phyloP scores from a whole-genome alignment of 2,888 invertebrate genomes.

The Psococerastis gibbosa region DNA sequence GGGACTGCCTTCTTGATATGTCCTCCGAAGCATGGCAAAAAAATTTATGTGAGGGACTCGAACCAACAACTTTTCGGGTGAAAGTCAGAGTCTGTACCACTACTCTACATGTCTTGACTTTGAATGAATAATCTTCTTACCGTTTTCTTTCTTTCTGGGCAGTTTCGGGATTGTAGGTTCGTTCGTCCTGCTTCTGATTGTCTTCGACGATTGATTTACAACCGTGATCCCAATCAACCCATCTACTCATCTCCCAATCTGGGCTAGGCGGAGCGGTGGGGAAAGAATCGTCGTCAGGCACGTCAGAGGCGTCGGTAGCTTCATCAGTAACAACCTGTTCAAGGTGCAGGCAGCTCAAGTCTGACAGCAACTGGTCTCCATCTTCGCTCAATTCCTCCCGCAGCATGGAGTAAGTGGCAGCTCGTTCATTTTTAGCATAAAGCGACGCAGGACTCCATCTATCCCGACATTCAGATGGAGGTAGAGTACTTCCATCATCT shows the following conservation, averaged over 20 bases:
- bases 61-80: no score
- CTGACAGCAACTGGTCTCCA: conserved; percentile 40
- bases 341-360: conserved; percentile 36
- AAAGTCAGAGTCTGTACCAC: no score
- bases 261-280: not conserved
- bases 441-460: conserved; percentile 26
- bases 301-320: conserved; percentile 13
- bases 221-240: not conserved
- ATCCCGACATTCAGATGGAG: conserved; percentile 17
- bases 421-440: conserved; percentile 23
- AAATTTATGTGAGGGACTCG: no score
- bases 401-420: conserved; percentile 17
- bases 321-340: conserved; percentile 26
- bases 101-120: no score
- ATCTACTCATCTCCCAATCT: no score
- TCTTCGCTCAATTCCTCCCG: conserved; percentile 36
- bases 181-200: conserved; percentile 1
- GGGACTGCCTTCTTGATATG: no score
- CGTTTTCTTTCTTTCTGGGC: conserved; percentile 12
- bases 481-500: not conserved
- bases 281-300: conserved; percentile 1
- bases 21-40: no score
- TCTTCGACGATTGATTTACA: not conserved
- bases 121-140: no score
- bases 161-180: conserved; percentile 4